Evolutionary conservation across 2,888 invertebrate species (phyloP).

Genomic region (Dione vanillae): DNA sequence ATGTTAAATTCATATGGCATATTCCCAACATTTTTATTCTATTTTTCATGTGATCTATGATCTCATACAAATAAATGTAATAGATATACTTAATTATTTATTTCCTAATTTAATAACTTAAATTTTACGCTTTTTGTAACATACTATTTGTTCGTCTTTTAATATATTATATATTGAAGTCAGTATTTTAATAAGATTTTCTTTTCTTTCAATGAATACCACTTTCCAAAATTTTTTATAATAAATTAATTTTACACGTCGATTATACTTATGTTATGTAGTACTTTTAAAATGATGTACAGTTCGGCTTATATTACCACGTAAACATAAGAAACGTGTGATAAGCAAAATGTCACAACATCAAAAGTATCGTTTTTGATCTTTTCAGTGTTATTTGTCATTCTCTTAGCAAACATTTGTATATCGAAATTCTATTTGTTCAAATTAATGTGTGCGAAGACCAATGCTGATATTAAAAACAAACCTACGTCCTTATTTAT

Average conservation of each 20-base stretch:
- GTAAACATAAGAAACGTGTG: not conserved
- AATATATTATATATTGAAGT: not conserved
- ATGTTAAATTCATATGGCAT: no score
- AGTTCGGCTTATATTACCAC: not conserved
- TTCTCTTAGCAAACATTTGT: constrained; percentile 16
- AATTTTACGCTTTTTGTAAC: not conserved
- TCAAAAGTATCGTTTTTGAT: constrained; percentile 25
- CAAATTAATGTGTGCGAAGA: constrained; percentile 14
- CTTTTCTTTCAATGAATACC: not conserved
- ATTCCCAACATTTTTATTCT: not conserved
- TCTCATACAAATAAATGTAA: not conserved
- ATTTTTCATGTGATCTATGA: not conserved
- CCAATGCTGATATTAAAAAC: not conserved
- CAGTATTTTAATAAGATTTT: not conserved
- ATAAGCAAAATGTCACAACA: not conserved
- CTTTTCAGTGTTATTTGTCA: constrained; percentile 19
- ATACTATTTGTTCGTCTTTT: not conserved
- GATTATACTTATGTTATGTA: not conserved
- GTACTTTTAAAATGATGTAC: not conserved
- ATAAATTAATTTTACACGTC: not conserved
- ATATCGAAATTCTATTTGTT: constrained; percentile 19
- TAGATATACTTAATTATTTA: not conserved
- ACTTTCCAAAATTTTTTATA: not conserved
- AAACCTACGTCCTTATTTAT: constrained; percentile 23
- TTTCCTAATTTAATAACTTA: not conserved